Percentiles rank a stretch among this genome's conserved stretches.
These are phyloP conservation scores for Columba livia DNA, from an alignment of 2,113 vertebrate genomes.

Conservation along the genomic window DNA sequence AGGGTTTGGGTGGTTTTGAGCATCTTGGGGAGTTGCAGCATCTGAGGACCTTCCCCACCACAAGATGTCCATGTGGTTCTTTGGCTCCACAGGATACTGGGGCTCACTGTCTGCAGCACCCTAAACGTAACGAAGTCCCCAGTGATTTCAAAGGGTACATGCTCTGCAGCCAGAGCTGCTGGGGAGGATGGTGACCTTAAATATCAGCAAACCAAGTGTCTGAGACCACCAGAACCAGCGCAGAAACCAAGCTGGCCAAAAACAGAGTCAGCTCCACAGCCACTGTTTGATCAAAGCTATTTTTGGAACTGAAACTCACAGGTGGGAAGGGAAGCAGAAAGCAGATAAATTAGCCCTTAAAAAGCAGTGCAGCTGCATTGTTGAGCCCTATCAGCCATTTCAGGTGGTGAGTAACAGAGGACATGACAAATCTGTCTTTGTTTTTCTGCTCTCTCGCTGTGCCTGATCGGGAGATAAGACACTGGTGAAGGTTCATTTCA, in stretches of 20 bases:
- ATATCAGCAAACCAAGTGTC: background rate
- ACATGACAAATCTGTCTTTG: conserved; percentile 33
- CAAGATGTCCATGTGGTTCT: rapidly evolving
- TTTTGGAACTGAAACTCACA: background rate
- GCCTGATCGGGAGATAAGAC: background rate
- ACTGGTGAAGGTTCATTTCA: background rate
- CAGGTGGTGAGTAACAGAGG: background rate
- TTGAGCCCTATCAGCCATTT: background rate
- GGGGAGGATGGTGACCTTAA: background rate
- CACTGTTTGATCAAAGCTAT: background rate
- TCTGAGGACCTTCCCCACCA: background rate
- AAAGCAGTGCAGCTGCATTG: background rate
- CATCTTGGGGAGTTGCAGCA: background rate
- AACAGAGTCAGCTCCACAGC: background rate
- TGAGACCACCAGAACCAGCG: background rate
- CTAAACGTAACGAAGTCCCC: background rate
- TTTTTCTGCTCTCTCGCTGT: background rate
- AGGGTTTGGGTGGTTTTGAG: background rate
- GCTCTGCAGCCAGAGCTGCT: rapidly evolving
- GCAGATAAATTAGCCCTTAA: conserved; percentile 25
- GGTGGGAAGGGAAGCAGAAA: conserved; percentile 15
- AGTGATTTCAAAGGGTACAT: background rate
- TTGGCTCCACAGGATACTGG: background rate
- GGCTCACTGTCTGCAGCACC: background rate
- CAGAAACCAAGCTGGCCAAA: background rate